Conservation (phyloP, 2,888 invertebrate genomes). For the Pediacus dermestoides region DNA sequence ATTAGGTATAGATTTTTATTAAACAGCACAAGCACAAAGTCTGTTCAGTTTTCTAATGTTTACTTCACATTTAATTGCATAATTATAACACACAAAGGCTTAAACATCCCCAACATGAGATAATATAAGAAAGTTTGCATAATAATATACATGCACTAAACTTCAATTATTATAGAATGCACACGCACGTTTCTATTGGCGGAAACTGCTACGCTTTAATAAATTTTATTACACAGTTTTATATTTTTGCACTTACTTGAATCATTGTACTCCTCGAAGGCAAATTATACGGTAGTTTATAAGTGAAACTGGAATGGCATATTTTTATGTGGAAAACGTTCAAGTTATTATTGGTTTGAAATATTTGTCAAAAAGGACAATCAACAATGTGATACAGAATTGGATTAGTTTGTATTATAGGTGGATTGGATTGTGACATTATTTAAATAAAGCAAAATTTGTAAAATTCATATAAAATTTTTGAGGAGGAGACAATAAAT, state of each 20-base stretch:
- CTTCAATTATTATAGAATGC: slow-evolving; percentile 6
- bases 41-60: too few relatives aligned
- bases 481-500: too few relatives aligned
- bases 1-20: too few relatives aligned
- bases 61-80: slow-evolving; percentile 23
- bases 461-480: too few relatives aligned
- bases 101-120: slow-evolving; percentile 18
- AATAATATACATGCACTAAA: slow-evolving; percentile 13
- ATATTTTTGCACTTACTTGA: slow-evolving; percentile 14
- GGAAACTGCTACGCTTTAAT: slow-evolving; percentile 18
- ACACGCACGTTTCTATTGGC: slow-evolving; percentile 6
- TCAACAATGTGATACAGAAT: too few relatives aligned
- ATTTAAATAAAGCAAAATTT: too few relatives aligned
- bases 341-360: too few relatives aligned
- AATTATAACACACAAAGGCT: slow-evolving; percentile 15
- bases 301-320: slow-evolving; percentile 15
- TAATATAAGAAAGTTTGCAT: slow-evolving; percentile 20
- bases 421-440: too few relatives aligned
- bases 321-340: too few relatives aligned
- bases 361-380: too few relatives aligned
- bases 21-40: too few relatives aligned
- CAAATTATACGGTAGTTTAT: slow-evolving; percentile 16
- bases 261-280: slow-evolving; percentile 11
- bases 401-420: too few relatives aligned
- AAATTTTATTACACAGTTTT: slow-evolving; percentile 16